A percentile compares a stretch with the other conserved stretches of the same genome.
Evolutionary conservation across 1,140 invertebrate genomes (phyloP).

Genomic region (Drosophila miranda): DNA sequence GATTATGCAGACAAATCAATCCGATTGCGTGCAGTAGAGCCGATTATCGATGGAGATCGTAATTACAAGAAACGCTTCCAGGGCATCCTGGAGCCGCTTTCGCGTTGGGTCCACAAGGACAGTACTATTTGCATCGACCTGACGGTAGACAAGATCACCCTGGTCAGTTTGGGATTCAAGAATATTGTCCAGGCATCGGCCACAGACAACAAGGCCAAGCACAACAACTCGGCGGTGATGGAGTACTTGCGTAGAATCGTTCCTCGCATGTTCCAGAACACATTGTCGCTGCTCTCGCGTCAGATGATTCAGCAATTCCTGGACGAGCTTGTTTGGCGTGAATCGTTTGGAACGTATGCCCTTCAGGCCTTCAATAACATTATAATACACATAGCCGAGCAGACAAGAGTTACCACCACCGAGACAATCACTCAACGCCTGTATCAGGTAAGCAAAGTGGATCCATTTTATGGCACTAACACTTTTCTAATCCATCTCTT

Average conservation of each 20-base stretch:
- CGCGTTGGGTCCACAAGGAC: constrained; percentile 89
- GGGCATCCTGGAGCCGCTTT: constrained; percentile 90
- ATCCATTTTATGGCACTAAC: not conserved
- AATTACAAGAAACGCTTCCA: constrained; percentile 90
- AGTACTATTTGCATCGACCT: constrained; percentile 91
- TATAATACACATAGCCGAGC: constrained; percentile 89
- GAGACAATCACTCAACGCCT: constrained; percentile 82
- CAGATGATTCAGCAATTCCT: constrained; percentile 95
- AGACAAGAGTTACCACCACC: constrained; percentile 86
- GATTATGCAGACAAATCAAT: constrained; percentile 89
- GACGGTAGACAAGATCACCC: constrained; percentile 90
- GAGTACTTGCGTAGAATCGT: constrained; percentile 92
- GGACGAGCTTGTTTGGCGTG: constrained; percentile 92
- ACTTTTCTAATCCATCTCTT: constrained; percentile 84
- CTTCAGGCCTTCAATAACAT: constrained; percentile 91
- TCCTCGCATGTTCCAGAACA: constrained; percentile 95
- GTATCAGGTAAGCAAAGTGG: constrained; percentile 74
- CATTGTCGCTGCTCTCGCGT: constrained; percentile 90
- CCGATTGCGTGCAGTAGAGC: constrained; percentile 91
- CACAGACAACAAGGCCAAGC: constrained; percentile 84
- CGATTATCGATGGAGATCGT: constrained; percentile 88
- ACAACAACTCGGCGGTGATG: constrained; percentile 91
- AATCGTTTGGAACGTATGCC: constrained; percentile 88
- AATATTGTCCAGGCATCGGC: constrained; percentile 88
- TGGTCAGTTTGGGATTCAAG: constrained; percentile 90